Conservation (phyloP, 1,140 invertebrate genomes). For the Anastrepha ludens region DNA sequence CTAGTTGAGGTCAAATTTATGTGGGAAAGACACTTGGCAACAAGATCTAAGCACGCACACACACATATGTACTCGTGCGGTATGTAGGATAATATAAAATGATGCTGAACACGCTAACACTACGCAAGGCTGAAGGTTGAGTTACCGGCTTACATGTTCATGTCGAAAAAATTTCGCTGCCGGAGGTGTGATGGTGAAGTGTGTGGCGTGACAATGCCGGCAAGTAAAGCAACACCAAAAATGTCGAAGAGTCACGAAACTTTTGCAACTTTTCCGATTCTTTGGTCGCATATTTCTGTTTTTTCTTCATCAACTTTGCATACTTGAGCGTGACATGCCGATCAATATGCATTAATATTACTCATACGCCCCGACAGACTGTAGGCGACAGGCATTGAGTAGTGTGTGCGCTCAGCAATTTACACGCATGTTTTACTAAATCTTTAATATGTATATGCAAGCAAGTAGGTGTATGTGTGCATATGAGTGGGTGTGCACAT, state of each 20-base stretch:
- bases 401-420: neutral
- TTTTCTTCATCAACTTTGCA: conserved; percentile 25
- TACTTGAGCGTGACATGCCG: conserved; percentile 31
- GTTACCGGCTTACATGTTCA: neutral
- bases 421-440: too few relatives aligned
- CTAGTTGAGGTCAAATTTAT: conserved; percentile 28
- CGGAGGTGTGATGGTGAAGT: conserved; percentile 33
- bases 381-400: neutral
- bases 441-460: neutral
- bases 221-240: neutral
- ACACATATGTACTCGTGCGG: neutral
- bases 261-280: neutral
- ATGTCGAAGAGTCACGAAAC: conserved; percentile 35
- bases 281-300: neutral
- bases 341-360: conserved; percentile 52
- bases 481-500: neutral
- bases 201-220: neutral
- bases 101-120: neutral
- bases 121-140: neutral
- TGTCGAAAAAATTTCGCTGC: neutral
- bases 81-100: neutral
- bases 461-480: neutral
- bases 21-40: conserved; percentile 23
- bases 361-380: conserved; percentile 13
- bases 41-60: neutral